phyloP scores from a whole-genome alignment of 2,888 invertebrate genomes.

The Platerodrilus igneus region DNA sequence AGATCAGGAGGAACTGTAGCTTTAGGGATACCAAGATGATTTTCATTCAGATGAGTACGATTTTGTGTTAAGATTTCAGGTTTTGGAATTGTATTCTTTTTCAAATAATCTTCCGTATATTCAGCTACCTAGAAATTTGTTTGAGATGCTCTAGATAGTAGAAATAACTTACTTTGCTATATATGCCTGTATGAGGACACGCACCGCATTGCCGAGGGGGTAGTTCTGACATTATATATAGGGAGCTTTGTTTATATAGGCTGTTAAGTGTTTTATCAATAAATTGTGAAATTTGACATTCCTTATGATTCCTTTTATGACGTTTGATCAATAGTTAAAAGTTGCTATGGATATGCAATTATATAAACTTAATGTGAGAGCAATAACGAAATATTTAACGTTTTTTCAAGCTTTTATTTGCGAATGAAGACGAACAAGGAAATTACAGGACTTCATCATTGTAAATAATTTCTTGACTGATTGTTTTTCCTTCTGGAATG shows the following conservation, averaged over 20 bases:
- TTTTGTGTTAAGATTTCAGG: constrained; percentile 31
- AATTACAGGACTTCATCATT: no score
- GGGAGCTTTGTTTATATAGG: constrained; percentile 5
- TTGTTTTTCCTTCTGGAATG: no score
- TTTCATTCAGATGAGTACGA: constrained; percentile 26
- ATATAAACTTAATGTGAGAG: no score
- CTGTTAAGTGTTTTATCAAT: constrained; percentile 14
- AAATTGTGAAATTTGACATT: no score
- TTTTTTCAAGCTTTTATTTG: no score
- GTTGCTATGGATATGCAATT: no score
- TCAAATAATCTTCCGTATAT: constrained; percentile 29
- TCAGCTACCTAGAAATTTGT: constrained; percentile 22
- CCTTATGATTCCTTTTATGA: no score
- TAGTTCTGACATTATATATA: constrained; percentile 39
- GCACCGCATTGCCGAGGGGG: constrained; percentile 36
- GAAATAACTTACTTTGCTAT: constrained; percentile 24
- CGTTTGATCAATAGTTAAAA: no score
- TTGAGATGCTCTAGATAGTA: not conserved
- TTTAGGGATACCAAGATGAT: constrained; percentile 31
- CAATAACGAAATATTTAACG: no score
- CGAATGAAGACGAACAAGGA: no score
- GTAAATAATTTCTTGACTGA: no score
- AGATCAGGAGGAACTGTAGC: constrained; percentile 34
- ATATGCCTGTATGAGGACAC: constrained; percentile 36
- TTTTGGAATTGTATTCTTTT: constrained; percentile 33